Evolutionary conservation across 2,888 invertebrate genomes (phyloP).

Genomic region (Caenorhabditis sulstoni): DNA sequence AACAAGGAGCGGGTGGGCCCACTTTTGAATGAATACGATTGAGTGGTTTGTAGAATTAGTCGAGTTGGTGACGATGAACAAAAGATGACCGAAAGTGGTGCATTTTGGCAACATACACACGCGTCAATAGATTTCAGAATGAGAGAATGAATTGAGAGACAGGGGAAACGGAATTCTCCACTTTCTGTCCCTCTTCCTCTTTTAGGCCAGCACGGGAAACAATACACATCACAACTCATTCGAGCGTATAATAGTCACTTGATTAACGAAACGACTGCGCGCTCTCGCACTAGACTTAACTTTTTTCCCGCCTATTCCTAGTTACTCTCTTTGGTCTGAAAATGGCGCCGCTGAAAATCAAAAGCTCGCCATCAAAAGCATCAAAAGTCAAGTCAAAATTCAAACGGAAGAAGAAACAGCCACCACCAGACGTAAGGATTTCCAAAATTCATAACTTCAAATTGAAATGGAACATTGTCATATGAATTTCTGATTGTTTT

Average conservation of each 20-base stretch:
- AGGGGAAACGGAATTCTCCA: slow-evolving; percentile 3
- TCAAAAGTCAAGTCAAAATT: slow-evolving; percentile 34
- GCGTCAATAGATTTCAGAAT: slow-evolving; percentile 51
- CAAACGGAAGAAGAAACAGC: slow-evolving; percentile 45
- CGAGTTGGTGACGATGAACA: slow-evolving; percentile 3
- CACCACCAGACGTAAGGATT: slow-evolving; percentile 56
- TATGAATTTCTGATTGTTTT: not conserved
- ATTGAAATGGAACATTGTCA: not conserved
- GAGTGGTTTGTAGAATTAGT: slow-evolving; percentile 40
- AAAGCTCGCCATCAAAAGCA: slow-evolving; percentile 33
- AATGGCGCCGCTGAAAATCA: slow-evolving; percentile 54
- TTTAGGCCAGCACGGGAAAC: slow-evolving; percentile 18
- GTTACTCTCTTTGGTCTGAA: too few relatives aligned
- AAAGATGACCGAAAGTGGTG: slow-evolving; percentile 43
- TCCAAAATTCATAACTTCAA: slow-evolving; percentile 1
- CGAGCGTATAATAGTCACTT: slow-evolving; percentile 61
- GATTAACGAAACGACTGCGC: slow-evolving; percentile 35
- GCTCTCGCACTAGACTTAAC: not conserved
- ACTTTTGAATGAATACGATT: slow-evolving; percentile 18
- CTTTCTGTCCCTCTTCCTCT: not conserved
- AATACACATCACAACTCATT: slow-evolving; percentile 57
- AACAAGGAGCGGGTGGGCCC: not conserved
- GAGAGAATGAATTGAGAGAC: slow-evolving; percentile 26
- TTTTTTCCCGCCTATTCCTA: too few relatives aligned
- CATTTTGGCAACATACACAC: slow-evolving; percentile 44